phyloP scores from a whole-genome alignment of 2,113 vertebrate species.

The Hemicordylus capensis region DNA sequence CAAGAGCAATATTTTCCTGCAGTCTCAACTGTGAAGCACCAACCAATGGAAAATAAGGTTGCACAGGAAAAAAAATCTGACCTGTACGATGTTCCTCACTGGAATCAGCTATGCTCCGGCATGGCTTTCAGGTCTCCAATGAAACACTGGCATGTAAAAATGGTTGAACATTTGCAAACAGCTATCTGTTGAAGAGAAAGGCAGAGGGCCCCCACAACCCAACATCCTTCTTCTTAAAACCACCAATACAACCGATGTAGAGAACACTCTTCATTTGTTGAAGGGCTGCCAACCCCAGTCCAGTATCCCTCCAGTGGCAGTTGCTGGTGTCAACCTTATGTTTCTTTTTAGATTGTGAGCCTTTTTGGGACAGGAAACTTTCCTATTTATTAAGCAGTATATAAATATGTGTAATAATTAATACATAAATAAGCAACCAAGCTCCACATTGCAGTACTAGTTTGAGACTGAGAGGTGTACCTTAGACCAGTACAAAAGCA shows the following conservation, averaged over 20 bases:
- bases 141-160: neutral
- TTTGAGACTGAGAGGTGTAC: neutral
- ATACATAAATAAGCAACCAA: too few species aligned
- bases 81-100: neutral
- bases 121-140: neutral
- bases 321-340: too few species aligned
- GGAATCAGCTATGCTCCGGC: neutral
- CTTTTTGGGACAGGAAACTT: too few species aligned
- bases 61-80: neutral
- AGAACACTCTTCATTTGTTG: too few species aligned
- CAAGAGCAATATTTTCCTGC: neutral
- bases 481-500: neutral
- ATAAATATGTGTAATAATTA: too few species aligned
- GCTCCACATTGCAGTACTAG: neutral
- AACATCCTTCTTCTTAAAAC: neutral
- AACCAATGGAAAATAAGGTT: accelerated
- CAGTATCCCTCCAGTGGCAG: too few species aligned
- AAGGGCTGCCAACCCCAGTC: too few species aligned
- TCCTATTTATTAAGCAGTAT: too few species aligned
- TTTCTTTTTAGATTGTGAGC: too few species aligned
- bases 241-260: too few species aligned
- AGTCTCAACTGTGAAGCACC: neutral
- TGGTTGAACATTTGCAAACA: neutral
- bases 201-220: neutral
- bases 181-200: neutral